Evolutionary conservation across 2,888 invertebrate species (phyloP), one percentile per base, ranked within the genome.

Genomic region (Andrena bicolor): DNA sequence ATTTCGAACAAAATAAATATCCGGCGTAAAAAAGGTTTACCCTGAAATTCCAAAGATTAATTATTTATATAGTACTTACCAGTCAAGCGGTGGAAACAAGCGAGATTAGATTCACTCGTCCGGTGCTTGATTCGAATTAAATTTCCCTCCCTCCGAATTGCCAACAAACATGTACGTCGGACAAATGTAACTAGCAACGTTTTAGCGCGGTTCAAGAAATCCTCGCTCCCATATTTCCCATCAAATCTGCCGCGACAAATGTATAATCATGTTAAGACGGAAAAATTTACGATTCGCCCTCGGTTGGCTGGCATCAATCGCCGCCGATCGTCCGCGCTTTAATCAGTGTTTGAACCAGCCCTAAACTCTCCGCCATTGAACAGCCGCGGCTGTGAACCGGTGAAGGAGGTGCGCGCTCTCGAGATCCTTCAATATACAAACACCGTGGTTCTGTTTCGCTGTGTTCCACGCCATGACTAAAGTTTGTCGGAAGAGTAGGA

Each of bases 381-480:
- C 60, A 71, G 66, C 28, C 74, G 61, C 69, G 61, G 68, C 63
- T 69, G 28, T 77, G 74, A 79, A 79, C 66, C 78, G 84, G 77
- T 20, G 82, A 80, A 75, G 84, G 84, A 84, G 83, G 78, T 83
- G 83, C 76, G 83, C 86, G 80, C 85, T 76, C 82, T 76, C 82
- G 81, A 80, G 83, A 81, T 81, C 86, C 72, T 74, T 83, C 84
- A 79, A 80, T 77, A 81, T 78, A 84, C 77, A 86, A 84, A 83
- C 86, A 84, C 83, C 80, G 82, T 86, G 81, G 82, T 84, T 84
- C 84, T 83, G 81, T 79, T 53, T 87, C 76, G 78, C 81, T 86
- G 80, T 84, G 81, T 86, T 88, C 88, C 89, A 89, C 89, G 90
- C 90, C 89, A 91, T 91, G 89, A 89, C 90, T 87, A 89, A 88